Conservation (phyloP, 2,888 invertebrate genomes). For the Girardia tigrina region DNA sequence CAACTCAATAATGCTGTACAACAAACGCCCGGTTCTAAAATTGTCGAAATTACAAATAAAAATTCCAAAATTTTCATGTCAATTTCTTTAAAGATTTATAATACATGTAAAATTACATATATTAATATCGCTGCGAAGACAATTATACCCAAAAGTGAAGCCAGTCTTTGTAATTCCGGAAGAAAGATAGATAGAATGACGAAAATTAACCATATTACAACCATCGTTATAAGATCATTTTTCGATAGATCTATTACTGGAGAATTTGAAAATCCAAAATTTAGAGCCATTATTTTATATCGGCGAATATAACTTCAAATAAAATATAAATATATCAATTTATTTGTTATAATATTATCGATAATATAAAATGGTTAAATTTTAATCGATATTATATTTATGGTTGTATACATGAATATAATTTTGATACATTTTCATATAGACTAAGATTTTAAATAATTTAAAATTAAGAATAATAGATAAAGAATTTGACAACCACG, state of each 20-base stretch:
- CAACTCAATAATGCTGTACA: no score
- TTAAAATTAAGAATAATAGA: no score
- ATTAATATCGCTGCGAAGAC: not conserved
- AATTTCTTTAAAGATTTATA: no score
- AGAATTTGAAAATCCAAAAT: not conserved
- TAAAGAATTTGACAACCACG: no score
- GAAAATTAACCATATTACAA: not conserved
- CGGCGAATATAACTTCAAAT: not conserved
- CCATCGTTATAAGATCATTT: constrained; percentile 5
- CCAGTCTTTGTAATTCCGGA: not conserved
- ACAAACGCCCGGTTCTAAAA: no score
- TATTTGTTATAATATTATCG: not conserved
- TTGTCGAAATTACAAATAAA: no score
- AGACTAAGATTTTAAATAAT: no score
- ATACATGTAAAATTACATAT: not conserved
- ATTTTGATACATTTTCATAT: no score
- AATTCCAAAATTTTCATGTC: no score
- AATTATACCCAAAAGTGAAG: not conserved
- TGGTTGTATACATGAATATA: no score
- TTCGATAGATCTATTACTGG: not conserved
- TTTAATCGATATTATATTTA: no score
- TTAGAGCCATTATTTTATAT: not conserved
- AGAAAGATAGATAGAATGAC: not conserved
- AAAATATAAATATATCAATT: not conserved
- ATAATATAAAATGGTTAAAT: not conserved